Evolutionary conservation across 2,888 invertebrate species (phyloP).

Genomic region (Andrena hattorfiana): DNA sequence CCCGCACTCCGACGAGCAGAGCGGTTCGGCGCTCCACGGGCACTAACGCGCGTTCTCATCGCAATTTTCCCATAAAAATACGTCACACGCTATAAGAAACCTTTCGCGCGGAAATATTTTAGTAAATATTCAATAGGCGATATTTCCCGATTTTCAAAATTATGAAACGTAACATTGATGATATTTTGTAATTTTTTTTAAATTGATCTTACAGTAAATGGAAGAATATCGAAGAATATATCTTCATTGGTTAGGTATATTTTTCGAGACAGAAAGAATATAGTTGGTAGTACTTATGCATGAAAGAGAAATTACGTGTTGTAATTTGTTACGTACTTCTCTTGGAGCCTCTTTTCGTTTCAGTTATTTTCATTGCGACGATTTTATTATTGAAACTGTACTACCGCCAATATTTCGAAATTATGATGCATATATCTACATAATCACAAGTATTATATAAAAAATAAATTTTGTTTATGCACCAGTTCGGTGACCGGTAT

Average conservation of each 20-base stretch:
- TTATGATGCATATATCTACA: background rate
- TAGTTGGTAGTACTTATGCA: background rate
- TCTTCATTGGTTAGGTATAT: background rate
- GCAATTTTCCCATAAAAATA: too few relatives aligned
- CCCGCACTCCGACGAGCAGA: too few relatives aligned
- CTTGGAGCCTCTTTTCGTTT: too few relatives aligned
- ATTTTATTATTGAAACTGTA: background rate
- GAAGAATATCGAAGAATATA: background rate
- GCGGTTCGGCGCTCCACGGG: too few relatives aligned
- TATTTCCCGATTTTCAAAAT: background rate
- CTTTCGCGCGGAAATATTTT: background rate
- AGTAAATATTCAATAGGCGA: background rate
- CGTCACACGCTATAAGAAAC: too few relatives aligned
- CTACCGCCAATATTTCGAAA: background rate
- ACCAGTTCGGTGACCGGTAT: too few relatives aligned
- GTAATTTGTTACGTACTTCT: background rate
- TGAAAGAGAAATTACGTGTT: background rate
- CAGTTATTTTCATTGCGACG: too few relatives aligned
- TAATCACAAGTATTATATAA: background rate
- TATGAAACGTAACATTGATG: background rate
- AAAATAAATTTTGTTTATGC: background rate
- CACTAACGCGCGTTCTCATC: too few relatives aligned
- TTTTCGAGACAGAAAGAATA: background rate
- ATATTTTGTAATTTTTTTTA: too few relatives aligned
- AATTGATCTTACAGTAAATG: background rate